Percentiles rank a stretch among this genome's conserved stretches.
Conservation (phyloP, 2,113 vertebrate genomes). For the Ophiodon elongatus region DNA sequence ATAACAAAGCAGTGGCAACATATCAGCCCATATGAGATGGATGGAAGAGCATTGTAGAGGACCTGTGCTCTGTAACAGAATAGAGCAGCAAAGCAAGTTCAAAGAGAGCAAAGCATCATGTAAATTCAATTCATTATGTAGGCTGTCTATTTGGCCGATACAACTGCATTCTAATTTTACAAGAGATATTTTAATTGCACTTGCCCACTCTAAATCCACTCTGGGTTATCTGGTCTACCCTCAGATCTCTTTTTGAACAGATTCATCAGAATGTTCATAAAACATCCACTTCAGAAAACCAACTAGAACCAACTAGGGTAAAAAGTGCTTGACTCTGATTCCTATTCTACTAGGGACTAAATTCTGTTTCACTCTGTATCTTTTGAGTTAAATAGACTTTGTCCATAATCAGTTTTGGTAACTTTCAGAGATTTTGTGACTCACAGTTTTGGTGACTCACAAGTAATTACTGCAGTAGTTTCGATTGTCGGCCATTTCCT, state of each 20-base stretch:
- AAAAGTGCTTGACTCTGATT: too few relatives aligned
- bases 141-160: background rate
- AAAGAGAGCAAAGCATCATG: background rate
- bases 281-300: background rate
- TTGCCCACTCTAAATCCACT: background rate
- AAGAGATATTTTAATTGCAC: conserved; percentile 34
- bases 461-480: too few relatives aligned
- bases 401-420: too few relatives aligned
- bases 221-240: background rate
- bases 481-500: too few relatives aligned
- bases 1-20: background rate
- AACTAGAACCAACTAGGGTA: too few relatives aligned
- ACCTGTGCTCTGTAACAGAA: background rate
- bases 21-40: background rate
- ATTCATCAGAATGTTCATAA: background rate
- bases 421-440: too few relatives aligned
- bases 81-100: background rate
- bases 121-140: background rate
- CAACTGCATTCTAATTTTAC: background rate
- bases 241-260: background rate
- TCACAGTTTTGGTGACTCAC: too few relatives aligned
- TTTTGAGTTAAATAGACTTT: too few relatives aligned
- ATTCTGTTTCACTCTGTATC: too few relatives aligned
- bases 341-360: too few relatives aligned
- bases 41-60: background rate